phyloP scores from a whole-genome alignment of 2,797 vertebrate species.

The Columba guinea region DNA sequence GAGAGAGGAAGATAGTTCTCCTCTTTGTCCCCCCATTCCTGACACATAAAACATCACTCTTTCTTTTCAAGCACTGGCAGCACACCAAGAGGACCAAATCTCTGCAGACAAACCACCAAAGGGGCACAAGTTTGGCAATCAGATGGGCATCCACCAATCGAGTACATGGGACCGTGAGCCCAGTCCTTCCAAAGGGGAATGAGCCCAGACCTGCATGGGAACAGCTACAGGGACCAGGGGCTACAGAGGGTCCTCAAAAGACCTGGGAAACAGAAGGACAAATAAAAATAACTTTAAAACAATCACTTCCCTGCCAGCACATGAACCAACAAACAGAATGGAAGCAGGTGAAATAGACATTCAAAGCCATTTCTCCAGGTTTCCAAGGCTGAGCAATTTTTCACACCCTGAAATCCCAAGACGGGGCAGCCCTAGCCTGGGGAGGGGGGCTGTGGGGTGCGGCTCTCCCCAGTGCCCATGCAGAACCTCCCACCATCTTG shows the following conservation, averaged over 20 bases:
- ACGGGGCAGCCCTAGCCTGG: neutral
- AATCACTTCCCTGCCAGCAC: neutral
- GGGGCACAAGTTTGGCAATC: neutral
- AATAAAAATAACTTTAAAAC: neutral
- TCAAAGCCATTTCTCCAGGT: neutral
- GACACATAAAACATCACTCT: neutral
- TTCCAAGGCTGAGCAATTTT: neutral
- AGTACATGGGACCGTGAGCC: neutral
- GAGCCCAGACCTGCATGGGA: neutral
- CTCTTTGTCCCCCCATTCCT: neutral
- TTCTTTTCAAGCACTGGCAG: neutral
- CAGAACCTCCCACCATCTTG: neutral
- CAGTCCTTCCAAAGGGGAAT: neutral
- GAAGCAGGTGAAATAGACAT: neutral
- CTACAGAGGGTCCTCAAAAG: neutral
- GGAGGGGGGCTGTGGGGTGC: accelerated
- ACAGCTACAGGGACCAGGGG: neutral
- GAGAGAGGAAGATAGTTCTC: neutral
- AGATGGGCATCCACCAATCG: neutral
- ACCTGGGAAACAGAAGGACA: neutral
- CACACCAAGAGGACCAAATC: neutral
- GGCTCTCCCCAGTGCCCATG: neutral
- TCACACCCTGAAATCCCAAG: neutral
- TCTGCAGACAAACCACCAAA: neutral
- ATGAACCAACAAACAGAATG: neutral